phyloP scores from a whole-genome alignment of 2,888 invertebrate genomes.

The Tineola bisselliella region DNA sequence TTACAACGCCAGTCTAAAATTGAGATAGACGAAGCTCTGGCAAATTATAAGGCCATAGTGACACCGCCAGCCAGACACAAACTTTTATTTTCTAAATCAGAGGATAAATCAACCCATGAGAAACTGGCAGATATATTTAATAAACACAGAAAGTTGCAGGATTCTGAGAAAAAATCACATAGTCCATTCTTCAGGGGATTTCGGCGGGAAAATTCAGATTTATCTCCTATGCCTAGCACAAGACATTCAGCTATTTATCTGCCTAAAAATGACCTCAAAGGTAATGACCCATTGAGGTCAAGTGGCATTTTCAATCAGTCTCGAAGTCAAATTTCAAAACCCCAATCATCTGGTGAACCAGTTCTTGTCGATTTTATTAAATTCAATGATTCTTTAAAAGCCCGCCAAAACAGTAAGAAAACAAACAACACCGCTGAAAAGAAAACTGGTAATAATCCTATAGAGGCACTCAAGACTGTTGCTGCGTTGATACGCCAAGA shows the following conservation, averaged over 20 bases:
- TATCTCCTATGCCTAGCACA: slow-evolving; percentile 77
- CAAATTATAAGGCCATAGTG: slow-evolving; percentile 50
- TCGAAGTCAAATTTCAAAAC: slow-evolving; percentile 65
- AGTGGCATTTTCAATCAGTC: slow-evolving; percentile 78
- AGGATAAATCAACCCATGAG: slow-evolving; percentile 49
- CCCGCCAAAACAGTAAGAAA: slow-evolving; percentile 47
- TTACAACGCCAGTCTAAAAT: slow-evolving; percentile 54
- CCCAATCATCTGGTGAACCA: slow-evolving; percentile 70
- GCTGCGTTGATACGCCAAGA: slow-evolving; percentile 54
- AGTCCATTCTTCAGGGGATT: slow-evolving; percentile 81
- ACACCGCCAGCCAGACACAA: slow-evolving; percentile 55
- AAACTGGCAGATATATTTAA: slow-evolving; percentile 57
- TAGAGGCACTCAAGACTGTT: slow-evolving; percentile 53
- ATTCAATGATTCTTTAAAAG: slow-evolving; percentile 61
- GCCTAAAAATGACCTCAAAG: slow-evolving; percentile 63
- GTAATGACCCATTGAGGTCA: slow-evolving; percentile 65
- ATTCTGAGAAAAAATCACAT: slow-evolving; percentile 75
- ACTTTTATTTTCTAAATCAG: slow-evolving; percentile 41
- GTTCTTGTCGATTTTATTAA: slow-evolving; percentile 76
- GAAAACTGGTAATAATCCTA: slow-evolving; percentile 44
- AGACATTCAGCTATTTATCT: slow-evolving; percentile 79
- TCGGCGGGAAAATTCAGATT: slow-evolving; percentile 85
- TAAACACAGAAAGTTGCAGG: slow-evolving; percentile 75
- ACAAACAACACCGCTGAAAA: slow-evolving; percentile 34
- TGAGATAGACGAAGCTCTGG: slow-evolving; percentile 58